Evolutionary conservation across 92 coral and sea anemone genomes (phyloP).

Genomic region (Scolanthus callimorphus): DNA sequence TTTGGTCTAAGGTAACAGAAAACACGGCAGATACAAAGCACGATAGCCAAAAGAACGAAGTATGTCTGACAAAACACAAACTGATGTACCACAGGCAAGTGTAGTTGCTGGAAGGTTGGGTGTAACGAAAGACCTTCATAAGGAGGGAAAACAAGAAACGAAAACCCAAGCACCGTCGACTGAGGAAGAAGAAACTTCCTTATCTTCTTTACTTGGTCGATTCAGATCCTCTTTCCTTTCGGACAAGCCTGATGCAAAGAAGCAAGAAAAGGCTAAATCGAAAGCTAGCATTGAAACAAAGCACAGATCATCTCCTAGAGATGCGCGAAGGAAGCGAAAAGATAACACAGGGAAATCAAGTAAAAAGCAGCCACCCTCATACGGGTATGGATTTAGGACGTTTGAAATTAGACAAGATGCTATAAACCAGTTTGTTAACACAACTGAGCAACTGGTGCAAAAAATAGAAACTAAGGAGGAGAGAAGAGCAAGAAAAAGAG

Average conservation of each 20-base stretch:
- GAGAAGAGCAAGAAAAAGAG: background rate
- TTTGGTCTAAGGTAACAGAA: background rate
- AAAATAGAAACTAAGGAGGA: background rate
- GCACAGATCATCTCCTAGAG: background rate
- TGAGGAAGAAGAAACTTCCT: background rate
- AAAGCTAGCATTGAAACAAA: background rate
- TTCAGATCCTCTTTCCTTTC: background rate
- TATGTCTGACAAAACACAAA: no score
- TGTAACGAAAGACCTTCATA: no score
- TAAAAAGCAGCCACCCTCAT: background rate
- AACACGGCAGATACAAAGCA: no score
- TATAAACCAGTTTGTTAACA: background rate
- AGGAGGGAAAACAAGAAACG: background rate
- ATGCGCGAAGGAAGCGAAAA: background rate
- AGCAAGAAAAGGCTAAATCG: background rate
- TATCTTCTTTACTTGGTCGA: background rate
- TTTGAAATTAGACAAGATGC: background rate
- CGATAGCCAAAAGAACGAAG: no score
- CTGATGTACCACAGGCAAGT: no score
- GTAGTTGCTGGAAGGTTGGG: no score
- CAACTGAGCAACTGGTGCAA: background rate
- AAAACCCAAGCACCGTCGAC: background rate
- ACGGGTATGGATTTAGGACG: background rate
- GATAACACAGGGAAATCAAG: background rate
- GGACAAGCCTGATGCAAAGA: background rate